Evolutionary conservation across 2,797 vertebrate species (phyloP).

Genomic region (Carcharodon carcharias): DNA sequence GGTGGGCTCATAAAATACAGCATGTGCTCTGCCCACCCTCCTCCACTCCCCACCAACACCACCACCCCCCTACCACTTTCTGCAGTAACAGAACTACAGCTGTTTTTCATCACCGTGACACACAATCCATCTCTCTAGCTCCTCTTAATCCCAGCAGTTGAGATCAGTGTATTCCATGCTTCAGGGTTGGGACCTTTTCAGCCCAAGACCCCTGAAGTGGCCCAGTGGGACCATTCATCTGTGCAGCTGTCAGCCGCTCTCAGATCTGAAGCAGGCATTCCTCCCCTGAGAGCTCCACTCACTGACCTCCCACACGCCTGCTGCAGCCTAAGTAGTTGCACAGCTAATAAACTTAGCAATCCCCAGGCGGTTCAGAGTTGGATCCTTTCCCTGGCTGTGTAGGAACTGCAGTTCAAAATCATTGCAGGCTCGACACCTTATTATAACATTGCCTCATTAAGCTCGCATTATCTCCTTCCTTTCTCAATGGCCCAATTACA

Average conservation of each 20-base stretch:
- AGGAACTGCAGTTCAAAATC: background rate
- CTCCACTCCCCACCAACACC: background rate
- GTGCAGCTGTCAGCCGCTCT: slow-evolving; percentile 23
- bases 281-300: background rate
- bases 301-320: slow-evolving; percentile 14
- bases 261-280: background rate
- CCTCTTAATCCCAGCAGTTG: background rate
- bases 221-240: background rate
- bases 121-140: background rate
- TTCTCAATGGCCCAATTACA: background rate
- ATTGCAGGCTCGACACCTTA: background rate
- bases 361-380: background rate
- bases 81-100: background rate
- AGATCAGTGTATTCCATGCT: background rate
- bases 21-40: too few species aligned
- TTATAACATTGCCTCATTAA: background rate
- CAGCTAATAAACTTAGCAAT: slow-evolving; percentile 21
- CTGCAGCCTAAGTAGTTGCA: background rate
- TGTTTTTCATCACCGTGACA: background rate
- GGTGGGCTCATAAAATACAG: too few species aligned
- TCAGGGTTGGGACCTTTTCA: background rate
- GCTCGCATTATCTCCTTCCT: background rate
- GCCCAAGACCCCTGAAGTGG: background rate
- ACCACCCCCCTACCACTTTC: background rate
- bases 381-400: background rate